Conservation (phyloP, 1,140 invertebrate species). For the Musca domestica region DNA sequence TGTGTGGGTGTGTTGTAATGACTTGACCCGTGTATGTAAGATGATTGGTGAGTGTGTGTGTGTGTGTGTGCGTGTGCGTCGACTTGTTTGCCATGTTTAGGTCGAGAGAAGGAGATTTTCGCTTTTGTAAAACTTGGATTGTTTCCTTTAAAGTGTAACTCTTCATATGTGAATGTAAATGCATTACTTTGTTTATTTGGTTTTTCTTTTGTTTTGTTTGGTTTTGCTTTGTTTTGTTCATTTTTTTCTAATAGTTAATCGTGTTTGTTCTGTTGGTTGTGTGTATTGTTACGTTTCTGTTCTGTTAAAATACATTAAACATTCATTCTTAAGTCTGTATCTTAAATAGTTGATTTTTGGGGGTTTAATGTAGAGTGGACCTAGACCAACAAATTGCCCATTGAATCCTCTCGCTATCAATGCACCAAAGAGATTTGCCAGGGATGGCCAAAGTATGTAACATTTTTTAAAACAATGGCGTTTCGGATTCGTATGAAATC, state of each 20-base stretch:
- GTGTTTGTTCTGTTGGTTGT: conserved; percentile 2
- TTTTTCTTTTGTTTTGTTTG: conserved; percentile 30
- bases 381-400: conserved; percentile 6
- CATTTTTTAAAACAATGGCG: too few species aligned
- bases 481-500: too few species aligned
- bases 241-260: background rate
- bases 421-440: too few species aligned
- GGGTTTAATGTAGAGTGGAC: background rate
- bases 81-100: background rate
- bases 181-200: conserved; percentile 29
- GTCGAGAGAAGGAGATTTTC: background rate
- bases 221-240: conserved; percentile 32
- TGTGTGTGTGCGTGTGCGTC: too few species aligned
- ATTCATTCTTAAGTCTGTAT: conserved; percentile 14
- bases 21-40: background rate
- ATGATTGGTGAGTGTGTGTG: too few species aligned
- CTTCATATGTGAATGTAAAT: conserved; percentile 32
- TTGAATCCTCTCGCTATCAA: too few species aligned
- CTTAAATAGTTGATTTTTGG: conserved; percentile 13
- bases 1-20: background rate
- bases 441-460: too few species aligned
- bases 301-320: conserved; percentile 16
- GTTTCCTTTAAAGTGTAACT: conserved; percentile 13
- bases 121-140: conserved; percentile 2
- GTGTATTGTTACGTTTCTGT: conserved; percentile 1